A percentile compares a stretch with the other conserved stretches of the same genome.
Evolutionary conservation across 2,888 invertebrate species (phyloP).

Genomic region (Parnassius smintheus): DNA sequence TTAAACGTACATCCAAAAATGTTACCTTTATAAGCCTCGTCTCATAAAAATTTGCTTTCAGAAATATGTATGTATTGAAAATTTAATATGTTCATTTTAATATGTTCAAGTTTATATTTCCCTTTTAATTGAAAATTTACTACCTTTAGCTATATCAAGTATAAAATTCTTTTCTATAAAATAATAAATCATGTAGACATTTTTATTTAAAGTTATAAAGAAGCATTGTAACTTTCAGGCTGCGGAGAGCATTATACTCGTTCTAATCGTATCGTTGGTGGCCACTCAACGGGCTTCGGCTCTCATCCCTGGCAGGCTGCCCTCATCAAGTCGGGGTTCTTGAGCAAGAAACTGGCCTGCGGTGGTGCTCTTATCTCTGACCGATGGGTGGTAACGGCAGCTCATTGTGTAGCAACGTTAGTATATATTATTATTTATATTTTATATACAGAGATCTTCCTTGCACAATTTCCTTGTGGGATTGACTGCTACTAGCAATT

Average conservation of each 20-base stretch:
- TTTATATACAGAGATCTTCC: not conserved
- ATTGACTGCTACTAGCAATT: no score
- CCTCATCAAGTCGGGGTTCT: slow-evolving; percentile 93
- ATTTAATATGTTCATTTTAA: no score
- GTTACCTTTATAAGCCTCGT: no score
- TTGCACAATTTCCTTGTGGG: no score
- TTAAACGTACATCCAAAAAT: not conserved
- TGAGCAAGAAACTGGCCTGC: slow-evolving; percentile 94
- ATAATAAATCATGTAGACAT: no score
- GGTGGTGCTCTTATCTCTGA: slow-evolving; percentile 95
- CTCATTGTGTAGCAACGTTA: slow-evolving; percentile 95
- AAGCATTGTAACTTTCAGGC: slow-evolving; percentile 79
- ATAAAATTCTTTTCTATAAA: no score
- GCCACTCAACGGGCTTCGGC: slow-evolving; percentile 93
- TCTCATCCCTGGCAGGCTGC: slow-evolving; percentile 98
- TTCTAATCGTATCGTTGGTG: slow-evolving; percentile 95
- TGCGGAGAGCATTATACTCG: slow-evolving; percentile 94
- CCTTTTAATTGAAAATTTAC: no score
- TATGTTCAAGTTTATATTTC: no score
- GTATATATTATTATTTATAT: slow-evolving; percentile 41
- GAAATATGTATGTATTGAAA: no score
- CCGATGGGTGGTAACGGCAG: slow-evolving; percentile 95
- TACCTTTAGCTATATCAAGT: no score
- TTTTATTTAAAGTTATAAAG: no score
- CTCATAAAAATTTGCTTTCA: no score